Evolutionary conservation across 2,888 invertebrate species (phyloP), one percentile per base, ranked within the genome.

Genomic region (Meghimatium bilineatum): DNA sequence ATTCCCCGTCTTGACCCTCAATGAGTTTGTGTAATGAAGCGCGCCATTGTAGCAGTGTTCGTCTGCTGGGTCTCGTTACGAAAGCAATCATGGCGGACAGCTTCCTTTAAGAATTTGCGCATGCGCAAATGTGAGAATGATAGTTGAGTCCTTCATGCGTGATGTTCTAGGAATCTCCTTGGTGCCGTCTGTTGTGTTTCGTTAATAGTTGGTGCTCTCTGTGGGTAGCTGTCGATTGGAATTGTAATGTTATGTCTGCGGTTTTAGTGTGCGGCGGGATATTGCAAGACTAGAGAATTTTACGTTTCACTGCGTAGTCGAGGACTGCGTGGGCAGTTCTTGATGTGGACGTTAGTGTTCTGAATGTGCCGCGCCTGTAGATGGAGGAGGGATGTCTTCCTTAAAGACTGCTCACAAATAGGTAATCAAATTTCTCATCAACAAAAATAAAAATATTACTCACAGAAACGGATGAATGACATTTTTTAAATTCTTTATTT

Each of bases 71-170:
- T 49, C 78, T 83, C 78, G 78, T 83, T 78, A 83, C 52, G 78
- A 78, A 29, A 63, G 83, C 83, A 83, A 83, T 83, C 83, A 83
- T 78, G 78, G 83, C 71, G 44, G 83, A 83, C 83, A 83, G 83
- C 69, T 72, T 78, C 72, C 60, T 78, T 72, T 83, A 78, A 71
- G 63, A 83, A 56, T 63, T n/a, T 49, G 72, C 83, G 83, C 78
- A 78, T 79, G 83, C 83, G 83, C 83, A 83, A 83, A 83, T 83
- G 83, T 83, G 83, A 83, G 83, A 83, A 78, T 83, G 77, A 83
- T 83, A 63, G 83, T 77, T 26, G 29, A 29, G 63, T 32, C 72
- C 78, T 63, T 83, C 44, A 78, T 72, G 77, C 63, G 34, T 83
- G 78, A 83, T 83, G 69, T 36, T 75, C 34, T 23, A 20, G 38